Percentiles rank a stretch among this genome's conserved stretches.
These are phyloP conservation scores for Xiphydria camelus DNA, from an alignment of 2,888 invertebrate genomes.

Conservation along the genomic window DNA sequence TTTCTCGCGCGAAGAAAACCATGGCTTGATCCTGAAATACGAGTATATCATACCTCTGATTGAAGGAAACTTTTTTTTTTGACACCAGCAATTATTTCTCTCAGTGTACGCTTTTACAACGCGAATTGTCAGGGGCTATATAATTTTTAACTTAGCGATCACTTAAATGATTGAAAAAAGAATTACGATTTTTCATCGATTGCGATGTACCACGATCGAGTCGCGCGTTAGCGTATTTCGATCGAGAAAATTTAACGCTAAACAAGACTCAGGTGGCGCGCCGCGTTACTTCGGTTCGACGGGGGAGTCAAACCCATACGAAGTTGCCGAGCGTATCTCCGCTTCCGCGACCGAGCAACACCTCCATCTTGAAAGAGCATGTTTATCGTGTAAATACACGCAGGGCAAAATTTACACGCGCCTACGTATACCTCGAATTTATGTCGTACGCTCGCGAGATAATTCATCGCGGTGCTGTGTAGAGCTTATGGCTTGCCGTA, in stretches of 20 bases:
- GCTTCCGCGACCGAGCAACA: conserved; percentile 38
- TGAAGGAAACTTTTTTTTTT: too few relatives aligned
- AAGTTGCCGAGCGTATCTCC: conserved; percentile 49
- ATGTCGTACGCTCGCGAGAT: neutral
- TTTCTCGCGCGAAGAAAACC: too few relatives aligned
- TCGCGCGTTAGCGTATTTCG: neutral
- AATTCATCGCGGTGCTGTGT: neutral
- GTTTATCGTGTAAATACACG: conserved; percentile 4
- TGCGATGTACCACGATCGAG: neutral
- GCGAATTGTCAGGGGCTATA: too few relatives aligned
- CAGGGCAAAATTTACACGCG: neutral
- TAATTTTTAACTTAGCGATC: too few relatives aligned
- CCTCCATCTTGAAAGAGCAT: conserved; percentile 18
- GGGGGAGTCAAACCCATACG: conserved; percentile 38
- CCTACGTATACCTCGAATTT: too few relatives aligned
- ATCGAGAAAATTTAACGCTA: neutral
- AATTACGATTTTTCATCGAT: too few relatives aligned
- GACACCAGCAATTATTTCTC: too few relatives aligned
- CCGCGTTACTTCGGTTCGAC: conserved; percentile 32
- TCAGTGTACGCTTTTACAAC: too few relatives aligned
- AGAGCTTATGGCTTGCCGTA: too few relatives aligned
- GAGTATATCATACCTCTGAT: too few relatives aligned
- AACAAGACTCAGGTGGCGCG: conserved; percentile 19
- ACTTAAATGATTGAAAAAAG: neutral
- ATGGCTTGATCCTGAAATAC: too few relatives aligned